phyloP scores from a whole-genome alignment of 1,140 invertebrate genomes.

The Drosophila nigrodunni region DNA sequence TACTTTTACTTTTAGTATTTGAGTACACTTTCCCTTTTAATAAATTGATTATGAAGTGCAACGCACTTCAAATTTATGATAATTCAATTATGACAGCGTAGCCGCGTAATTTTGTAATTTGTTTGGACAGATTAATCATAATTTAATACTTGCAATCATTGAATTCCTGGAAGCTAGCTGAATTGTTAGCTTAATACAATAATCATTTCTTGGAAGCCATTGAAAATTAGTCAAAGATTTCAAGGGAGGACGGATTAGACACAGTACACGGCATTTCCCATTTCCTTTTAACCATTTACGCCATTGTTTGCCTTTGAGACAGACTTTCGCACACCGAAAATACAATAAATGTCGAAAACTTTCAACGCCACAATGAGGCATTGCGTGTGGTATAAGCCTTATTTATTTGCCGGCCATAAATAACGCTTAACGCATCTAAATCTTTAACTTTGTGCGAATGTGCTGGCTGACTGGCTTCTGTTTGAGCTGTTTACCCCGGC shows the following conservation, averaged over 20 bases:
- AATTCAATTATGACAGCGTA: not conserved
- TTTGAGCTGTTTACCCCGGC: conserved; percentile 73
- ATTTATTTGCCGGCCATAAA: conserved; percentile 82
- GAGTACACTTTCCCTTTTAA: not conserved
- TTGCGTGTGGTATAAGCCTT: conserved; percentile 83
- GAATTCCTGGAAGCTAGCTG: not conserved
- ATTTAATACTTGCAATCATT: conserved; percentile 22
- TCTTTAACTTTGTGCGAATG: conserved; percentile 81
- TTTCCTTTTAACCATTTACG: not conserved
- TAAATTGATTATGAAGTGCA: conserved; percentile 12
- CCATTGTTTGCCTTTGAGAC: conserved; percentile 10
- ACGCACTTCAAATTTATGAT: not conserved
- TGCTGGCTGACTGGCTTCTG: conserved; percentile 42
- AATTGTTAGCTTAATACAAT: not conserved
- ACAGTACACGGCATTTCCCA: not conserved
- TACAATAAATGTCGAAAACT: conserved; percentile 80
- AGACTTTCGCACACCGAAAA: conserved; percentile 46
- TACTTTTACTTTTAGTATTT: not conserved
- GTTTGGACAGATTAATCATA: not conserved
- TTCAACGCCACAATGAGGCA: conserved; percentile 82
- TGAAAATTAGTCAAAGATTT: conserved; percentile 24
- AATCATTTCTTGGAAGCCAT: conserved; percentile 1
- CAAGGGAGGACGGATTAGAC: not conserved
- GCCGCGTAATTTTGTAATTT: not conserved
- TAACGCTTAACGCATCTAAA: conserved; percentile 83